Percentiles rank a stretch among this genome's conserved stretches.
Conservation (phyloP, 2,113 vertebrate genomes). For the Trochalopteron elliotii region DNA sequence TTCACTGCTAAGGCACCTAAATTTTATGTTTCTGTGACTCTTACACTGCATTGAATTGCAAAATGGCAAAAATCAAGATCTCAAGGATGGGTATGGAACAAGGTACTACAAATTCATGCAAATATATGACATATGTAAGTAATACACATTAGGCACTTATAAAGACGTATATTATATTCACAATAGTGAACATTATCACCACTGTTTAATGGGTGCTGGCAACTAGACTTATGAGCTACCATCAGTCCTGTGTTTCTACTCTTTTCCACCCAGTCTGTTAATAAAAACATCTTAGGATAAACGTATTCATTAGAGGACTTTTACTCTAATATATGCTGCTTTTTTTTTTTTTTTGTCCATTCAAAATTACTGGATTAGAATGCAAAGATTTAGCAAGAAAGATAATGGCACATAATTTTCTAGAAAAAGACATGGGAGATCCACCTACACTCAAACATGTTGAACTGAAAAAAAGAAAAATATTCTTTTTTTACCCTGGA, state of each 20-base stretch:
- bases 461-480: not conserved
- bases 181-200: not conserved
- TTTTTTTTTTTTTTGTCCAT: not conserved
- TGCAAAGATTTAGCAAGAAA: not conserved
- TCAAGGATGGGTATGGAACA: not conserved
- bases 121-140: not conserved
- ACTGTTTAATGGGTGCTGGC: not conserved
- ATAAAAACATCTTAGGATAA: not conserved
- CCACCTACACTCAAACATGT: not conserved
- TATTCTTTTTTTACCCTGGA: not conserved
- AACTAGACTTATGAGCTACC: not conserved
- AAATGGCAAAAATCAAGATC: not conserved
- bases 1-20: not conserved
- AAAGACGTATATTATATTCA: not conserved
- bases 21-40: not conserved
- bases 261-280: not conserved
- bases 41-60: not conserved
- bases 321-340: fast-evolving
- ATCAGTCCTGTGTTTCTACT: not conserved
- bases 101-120: not conserved
- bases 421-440: not conserved
- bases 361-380: not conserved
- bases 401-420: not conserved
- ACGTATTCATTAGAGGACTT: not conserved
- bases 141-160: not conserved